phyloP scores from a whole-genome alignment of 1,140 invertebrate genomes.

The Scaptomyza hsui region DNA sequence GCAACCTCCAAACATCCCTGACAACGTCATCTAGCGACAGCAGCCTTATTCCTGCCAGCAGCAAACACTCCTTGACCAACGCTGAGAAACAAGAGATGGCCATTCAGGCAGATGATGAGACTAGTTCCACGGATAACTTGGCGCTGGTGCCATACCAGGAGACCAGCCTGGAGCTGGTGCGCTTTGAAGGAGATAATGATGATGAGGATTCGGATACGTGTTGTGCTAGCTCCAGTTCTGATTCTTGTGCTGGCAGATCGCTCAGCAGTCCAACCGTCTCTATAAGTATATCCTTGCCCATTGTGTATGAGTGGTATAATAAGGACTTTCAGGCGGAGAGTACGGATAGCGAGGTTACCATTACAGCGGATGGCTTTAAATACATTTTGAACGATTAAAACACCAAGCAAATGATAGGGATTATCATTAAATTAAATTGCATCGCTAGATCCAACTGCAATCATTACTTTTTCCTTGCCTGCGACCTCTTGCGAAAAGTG shows the following conservation, averaged over 20 bases:
- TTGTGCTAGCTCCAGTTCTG: neutral
- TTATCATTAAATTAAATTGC: conserved; percentile 51
- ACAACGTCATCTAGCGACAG: neutral
- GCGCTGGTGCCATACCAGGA: conserved; percentile 43
- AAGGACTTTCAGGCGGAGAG: conserved; percentile 27
- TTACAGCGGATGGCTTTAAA: conserved; percentile 48
- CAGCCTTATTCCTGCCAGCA: neutral
- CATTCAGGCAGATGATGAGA: neutral
- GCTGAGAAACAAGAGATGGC: neutral
- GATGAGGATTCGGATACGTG: neutral
- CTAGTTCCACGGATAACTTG: conserved; percentile 12
- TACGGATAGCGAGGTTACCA: conserved; percentile 58
- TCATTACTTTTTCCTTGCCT: neutral
- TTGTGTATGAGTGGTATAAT: conserved; percentile 61
- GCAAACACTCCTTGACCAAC: neutral
- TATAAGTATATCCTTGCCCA: conserved; percentile 35
- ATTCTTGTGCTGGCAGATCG: neutral
- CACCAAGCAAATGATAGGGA: conserved; percentile 2
- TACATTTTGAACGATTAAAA: conserved; percentile 22
- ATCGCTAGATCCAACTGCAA: conserved; percentile 20
- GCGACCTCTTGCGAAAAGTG: conserved; percentile 63
- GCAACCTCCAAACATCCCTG: no score
- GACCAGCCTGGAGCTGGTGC: conserved; percentile 28
- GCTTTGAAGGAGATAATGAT: neutral
- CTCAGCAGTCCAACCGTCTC: conserved; percentile 7